Base-by-base conservation (phyloP, 2,113 vertebrate genomes). In the Verasper variegatus region DNA sequence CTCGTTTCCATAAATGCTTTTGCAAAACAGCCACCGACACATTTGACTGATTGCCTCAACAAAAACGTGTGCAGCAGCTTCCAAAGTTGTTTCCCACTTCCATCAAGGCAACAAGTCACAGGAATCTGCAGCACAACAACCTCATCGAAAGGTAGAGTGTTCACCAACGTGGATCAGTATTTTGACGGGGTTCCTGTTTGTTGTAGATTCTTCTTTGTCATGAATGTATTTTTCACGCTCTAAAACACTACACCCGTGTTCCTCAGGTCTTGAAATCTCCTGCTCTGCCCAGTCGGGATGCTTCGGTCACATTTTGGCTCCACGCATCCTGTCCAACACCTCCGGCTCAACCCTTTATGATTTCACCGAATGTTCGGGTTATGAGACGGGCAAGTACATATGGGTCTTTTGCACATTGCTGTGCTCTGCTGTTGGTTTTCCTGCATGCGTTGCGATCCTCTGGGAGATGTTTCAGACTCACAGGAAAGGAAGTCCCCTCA, bases 401-500 rank as follows among this genome's bases (percentile, higher is more conserved):
- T 92, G 87, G 90, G 0, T 0, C 5, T 0, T 51, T 47, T n/a
- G 9, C 0, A 18, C n/a, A 12, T 0, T 4, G 0, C n/a, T 90
- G 4, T 79, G 31, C 63, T 80, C 76, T 54, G 9, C 1, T 14
- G 0, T 79, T 18, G 87, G 91, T 7, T 81, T 91, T 27, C 87
- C 91, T 37, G 66, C 84, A 0, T 78, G 47, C 17, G 5, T 85
- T 17, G 21, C 35, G n/a, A 55, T 86, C 52, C 78, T 92, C 23
- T 85, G 83, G 84, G 83, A 83, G 11, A 61, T 90, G 56, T 68
- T 88, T 4, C 81, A 86, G 71, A 61, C 17, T 0, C 47, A 71
- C 76, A 80, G 59, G 17, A 61, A 51, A 68, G 61, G 79, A 70
- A 47, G 11, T 21, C 27, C 57, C 2, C 26, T 88, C 17, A 61